A percentile compares a stretch with the other conserved stretches of the same genome.
Evolutionary conservation across 2,797 vertebrate species (phyloP).

Genomic region (Pristis pectinata): DNA sequence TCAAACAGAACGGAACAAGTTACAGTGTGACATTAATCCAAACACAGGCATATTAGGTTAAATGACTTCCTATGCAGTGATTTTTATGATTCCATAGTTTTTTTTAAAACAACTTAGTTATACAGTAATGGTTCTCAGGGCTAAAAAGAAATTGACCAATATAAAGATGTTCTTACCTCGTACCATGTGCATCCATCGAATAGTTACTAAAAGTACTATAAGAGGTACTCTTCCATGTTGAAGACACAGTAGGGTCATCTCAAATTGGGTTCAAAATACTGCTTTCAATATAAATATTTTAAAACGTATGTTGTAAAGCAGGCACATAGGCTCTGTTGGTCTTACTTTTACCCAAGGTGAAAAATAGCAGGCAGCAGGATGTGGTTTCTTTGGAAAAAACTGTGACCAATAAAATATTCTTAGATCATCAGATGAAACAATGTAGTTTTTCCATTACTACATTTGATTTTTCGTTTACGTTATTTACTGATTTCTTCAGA

Average conservation of each 20-base stretch:
- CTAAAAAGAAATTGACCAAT: background rate
- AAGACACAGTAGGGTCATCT: background rate
- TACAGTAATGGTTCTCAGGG: background rate
- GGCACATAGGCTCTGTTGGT: background rate
- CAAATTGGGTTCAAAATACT: background rate
- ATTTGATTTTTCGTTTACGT: background rate
- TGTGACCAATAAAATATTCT: background rate
- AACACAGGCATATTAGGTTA: background rate
- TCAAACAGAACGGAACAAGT: background rate
- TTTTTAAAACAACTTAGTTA: background rate
- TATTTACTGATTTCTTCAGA: background rate
- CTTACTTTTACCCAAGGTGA: background rate
- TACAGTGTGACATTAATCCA: background rate
- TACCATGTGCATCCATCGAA: background rate
- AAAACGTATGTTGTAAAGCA: background rate
- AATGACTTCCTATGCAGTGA: background rate
- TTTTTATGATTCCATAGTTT: background rate
- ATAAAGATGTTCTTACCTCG: background rate
- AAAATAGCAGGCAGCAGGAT: background rate
- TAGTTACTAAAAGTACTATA: background rate
- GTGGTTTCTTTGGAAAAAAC: background rate
- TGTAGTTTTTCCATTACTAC: background rate
- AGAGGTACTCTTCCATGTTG: background rate
- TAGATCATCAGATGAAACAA: background rate
- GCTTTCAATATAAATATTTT: background rate